Evolutionary conservation across 35 echinoderm and acorn worm species (phyloP).

Genomic region (Stichopus chloronotus): DNA sequence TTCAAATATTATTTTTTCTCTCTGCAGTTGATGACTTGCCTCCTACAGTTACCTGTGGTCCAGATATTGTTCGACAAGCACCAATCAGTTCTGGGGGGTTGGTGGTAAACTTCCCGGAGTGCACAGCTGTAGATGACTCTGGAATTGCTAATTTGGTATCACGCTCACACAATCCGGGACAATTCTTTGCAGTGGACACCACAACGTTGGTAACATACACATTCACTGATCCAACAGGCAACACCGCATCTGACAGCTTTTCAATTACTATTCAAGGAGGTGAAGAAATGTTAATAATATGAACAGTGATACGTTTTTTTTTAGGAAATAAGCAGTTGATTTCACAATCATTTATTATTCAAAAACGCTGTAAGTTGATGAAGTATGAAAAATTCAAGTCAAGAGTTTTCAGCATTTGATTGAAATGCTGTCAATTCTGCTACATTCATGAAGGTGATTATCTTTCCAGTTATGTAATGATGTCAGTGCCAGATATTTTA

Average conservation of each 20-base stretch:
- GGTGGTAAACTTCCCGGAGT: not conserved
- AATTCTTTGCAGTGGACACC: constrained; percentile 35
- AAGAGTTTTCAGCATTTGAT: too few relatives aligned
- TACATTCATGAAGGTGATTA: too few relatives aligned
- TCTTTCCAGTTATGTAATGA: too few relatives aligned
- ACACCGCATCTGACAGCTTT: not conserved
- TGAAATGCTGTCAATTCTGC: too few relatives aligned
- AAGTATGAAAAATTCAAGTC: too few relatives aligned
- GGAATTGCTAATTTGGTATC: not conserved
- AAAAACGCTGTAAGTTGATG: too few relatives aligned
- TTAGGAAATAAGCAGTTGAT: too few relatives aligned
- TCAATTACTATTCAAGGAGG: not conserved
- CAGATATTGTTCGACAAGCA: not conserved
- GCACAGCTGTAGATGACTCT: constrained; percentile 13
- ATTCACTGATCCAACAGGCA: constrained; percentile 53
- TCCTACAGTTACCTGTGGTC: constrained; percentile 7
- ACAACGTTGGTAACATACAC: constrained; percentile 66
- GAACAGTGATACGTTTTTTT: too few relatives aligned
- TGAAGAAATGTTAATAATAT: not conserved
- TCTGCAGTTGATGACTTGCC: not conserved
- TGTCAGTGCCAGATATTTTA: too few relatives aligned
- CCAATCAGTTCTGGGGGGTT: not conserved
- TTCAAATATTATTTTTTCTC: not conserved
- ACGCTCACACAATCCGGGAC: constrained; percentile 48
- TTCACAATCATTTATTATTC: too few relatives aligned